Evolutionary conservation across 2,113 vertebrate genomes (phyloP), one percentile per base, ranked within the genome.

Genomic region (Lichenostomus cassidix): DNA sequence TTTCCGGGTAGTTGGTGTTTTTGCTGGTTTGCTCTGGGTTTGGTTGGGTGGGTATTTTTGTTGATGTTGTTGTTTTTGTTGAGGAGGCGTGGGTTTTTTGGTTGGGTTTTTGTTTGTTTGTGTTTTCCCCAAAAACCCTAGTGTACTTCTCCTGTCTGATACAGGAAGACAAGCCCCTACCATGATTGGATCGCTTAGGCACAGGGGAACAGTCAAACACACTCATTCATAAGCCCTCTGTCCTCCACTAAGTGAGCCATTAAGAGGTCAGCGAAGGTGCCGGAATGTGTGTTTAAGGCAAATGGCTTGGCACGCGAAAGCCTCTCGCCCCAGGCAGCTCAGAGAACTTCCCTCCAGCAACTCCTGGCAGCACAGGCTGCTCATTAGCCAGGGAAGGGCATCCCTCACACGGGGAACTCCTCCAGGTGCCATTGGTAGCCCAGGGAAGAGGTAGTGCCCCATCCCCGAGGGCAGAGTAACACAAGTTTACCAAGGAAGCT

Each of bases 281-380:
- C 63, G 85, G 89, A 73, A 76, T 89, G 83, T 95, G 87, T 95
- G 47, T 89, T 94, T 95, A 95, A 96, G 87, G 91, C 92, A 89
- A 84, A 94, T 25, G 69, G 83, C 39, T 53, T 27, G 31, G 80
- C 92, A 92, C 58, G 2, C 4, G 20, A 97, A 64, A 4, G 20
- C 91, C 58, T 82, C 81, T 73, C 79, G 53, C 58, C 42, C 55
- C 64, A 46, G 42, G 42, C 63, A 74, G 74, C 74, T 69, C 59
- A 16, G 69, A 80, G 74, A 63, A 80, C 41, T 95, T 69, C 83
- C 80, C 63, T 90, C 65, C 44, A 73, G 83, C 68, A 68, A 8
- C 55, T 83, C 39, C 76, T 71, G 21, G 1, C 1, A 4, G 52
- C 9, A 5, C 35, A 25, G 4, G 3, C 13, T 56, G 29, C 78